These are phyloP conservation scores for Dicyrtoma fusca DNA, from an alignment of 2,888 invertebrate species.

Conservation along the genomic window DNA sequence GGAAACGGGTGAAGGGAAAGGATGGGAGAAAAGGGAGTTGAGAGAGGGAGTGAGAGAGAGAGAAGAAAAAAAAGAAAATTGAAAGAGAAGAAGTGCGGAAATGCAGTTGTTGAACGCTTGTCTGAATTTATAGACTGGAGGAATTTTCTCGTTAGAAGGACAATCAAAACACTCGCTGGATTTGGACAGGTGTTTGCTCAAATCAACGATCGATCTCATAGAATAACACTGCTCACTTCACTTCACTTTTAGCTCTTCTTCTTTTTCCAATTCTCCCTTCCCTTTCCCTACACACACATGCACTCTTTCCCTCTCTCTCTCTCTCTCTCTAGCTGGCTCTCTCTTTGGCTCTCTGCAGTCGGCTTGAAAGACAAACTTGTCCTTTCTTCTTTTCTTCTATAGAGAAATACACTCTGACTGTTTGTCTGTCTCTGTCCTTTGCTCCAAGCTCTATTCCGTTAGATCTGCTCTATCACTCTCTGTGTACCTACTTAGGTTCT, in stretches of 20 bases:
- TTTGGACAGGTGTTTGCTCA: slow-evolving; percentile 50
- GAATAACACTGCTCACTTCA: slow-evolving; percentile 38
- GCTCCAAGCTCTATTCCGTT: too few relatives aligned
- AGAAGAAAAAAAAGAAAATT: slow-evolving; percentile 32
- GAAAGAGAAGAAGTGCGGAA: slow-evolving; percentile 40
- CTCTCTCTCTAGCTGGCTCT: not conserved
- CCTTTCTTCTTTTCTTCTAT: not conserved
- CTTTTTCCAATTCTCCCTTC: slow-evolving; percentile 33
- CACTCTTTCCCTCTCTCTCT: not conserved
- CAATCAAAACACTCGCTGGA: slow-evolving; percentile 45
- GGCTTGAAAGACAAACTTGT: not conserved
- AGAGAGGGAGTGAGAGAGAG: not conserved
- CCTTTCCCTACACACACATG: slow-evolving; percentile 1
- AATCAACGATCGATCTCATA: slow-evolving; percentile 48
- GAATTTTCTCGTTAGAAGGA: slow-evolving; percentile 42
- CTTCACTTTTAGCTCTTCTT: slow-evolving; percentile 23
- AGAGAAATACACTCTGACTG: too few relatives aligned
- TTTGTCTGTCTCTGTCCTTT: too few relatives aligned
- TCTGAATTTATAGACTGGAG: slow-evolving; percentile 28
- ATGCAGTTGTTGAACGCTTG: slow-evolving; percentile 40
- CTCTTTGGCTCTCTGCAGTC: not conserved
- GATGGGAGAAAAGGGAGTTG: not conserved
- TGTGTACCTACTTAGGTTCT: too few relatives aligned
- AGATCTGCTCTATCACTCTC: too few relatives aligned
- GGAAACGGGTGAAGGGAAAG: not conserved